phyloP scores from a whole-genome alignment of 2,888 invertebrate genomes.

The Parnassius smintheus region DNA sequence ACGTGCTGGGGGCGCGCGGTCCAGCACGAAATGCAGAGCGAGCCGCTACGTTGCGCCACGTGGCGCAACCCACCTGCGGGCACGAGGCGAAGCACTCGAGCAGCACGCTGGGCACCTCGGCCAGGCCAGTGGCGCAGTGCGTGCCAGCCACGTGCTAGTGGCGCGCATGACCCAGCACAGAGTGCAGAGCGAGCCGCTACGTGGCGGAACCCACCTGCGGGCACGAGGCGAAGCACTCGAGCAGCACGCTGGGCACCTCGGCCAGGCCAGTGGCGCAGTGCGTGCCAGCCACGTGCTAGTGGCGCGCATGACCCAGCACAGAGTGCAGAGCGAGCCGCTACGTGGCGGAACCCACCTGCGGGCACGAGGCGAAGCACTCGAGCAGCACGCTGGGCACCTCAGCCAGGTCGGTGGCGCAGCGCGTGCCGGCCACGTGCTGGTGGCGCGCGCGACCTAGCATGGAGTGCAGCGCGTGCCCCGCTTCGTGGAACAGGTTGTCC shows the following conservation, averaged over 20 bases:
- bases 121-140: conserved; percentile 51
- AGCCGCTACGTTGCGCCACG: conserved; percentile 84
- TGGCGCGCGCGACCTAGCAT: conserved; percentile 97
- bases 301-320: conserved; percentile 96
- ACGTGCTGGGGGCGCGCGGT: conserved; percentile 97
- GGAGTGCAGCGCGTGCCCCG: conserved; percentile 99
- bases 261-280: conserved; percentile 98
- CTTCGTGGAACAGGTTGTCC: conserved; percentile 98
- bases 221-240: conserved; percentile 98
- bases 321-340: conserved; percentile 99
- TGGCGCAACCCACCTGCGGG: conserved; percentile 80
- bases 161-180: conserved; percentile 33
- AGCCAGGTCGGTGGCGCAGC: conserved; percentile 98
- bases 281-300: conserved; percentile 99
- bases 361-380: conserved; percentile 98
- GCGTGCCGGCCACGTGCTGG: conserved; percentile 98
- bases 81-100: conserved; percentile 99
- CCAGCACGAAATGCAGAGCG: conserved; percentile 99
- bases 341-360: conserved; percentile 82
- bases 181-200: not conserved
- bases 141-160: not conserved
- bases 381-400: conserved; percentile 99
- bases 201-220: conserved; percentile 79
- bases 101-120: conserved; percentile 98
- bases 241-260: conserved; percentile 98